Conservation (phyloP, 1,140 invertebrate genomes). For the Zaprionus davidi region DNA sequence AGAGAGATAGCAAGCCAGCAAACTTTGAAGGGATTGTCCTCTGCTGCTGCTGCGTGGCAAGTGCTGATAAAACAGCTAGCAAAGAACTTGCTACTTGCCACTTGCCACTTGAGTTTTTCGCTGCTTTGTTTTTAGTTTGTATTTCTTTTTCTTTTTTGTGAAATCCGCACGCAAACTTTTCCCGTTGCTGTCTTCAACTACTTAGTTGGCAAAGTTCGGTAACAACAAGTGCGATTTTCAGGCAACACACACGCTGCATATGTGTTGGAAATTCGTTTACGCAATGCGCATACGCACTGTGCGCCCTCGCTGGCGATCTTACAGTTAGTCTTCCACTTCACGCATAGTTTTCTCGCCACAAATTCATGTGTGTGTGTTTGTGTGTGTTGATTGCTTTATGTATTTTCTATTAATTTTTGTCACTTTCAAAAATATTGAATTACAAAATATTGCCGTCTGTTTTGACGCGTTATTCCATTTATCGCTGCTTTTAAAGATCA, state of each 20-base stretch:
- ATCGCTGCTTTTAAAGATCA: slow-evolving; percentile 55
- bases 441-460: slow-evolving; percentile 71
- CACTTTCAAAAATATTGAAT: slow-evolving; percentile 69
- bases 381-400: slow-evolving; percentile 66
- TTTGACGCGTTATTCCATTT: slow-evolving; percentile 69
- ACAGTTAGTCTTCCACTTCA: background rate
- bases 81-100: slow-evolving; percentile 40
- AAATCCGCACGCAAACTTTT: slow-evolving; percentile 27
- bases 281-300: slow-evolving; percentile 72
- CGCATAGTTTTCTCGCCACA: background rate
- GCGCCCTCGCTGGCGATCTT: slow-evolving; percentile 32
- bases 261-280: slow-evolving; percentile 36
- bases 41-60: slow-evolving; percentile 30
- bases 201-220: slow-evolving; percentile 42
- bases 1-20: background rate
- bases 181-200: slow-evolving; percentile 41
- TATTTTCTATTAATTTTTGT: slow-evolving; percentile 79
- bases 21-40: slow-evolving; percentile 8
- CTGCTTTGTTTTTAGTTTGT: slow-evolving; percentile 16
- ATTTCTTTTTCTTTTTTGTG: slow-evolving; percentile 21
- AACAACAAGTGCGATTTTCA: slow-evolving; percentile 24
- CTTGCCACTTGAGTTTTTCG: slow-evolving; percentile 18
- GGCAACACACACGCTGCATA: slow-evolving; percentile 41
- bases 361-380: background rate
- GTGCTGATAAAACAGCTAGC: slow-evolving; percentile 32